Evolutionary conservation across 2,888 invertebrate species (phyloP).

Genomic region (Trichogramma evanescens): DNA sequence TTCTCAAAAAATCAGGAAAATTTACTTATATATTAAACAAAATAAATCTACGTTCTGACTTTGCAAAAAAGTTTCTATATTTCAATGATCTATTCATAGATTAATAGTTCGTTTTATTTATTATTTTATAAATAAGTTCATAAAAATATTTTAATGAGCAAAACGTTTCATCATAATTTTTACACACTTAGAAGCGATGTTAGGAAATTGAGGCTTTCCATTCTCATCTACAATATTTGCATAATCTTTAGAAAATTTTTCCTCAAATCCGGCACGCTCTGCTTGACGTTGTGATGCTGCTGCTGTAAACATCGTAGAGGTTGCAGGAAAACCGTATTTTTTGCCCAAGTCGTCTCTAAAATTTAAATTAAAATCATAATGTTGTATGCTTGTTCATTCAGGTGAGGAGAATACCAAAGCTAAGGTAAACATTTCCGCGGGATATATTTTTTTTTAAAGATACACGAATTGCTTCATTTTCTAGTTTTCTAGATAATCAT

Average conservation of each 20-base stretch:
- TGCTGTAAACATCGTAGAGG: constrained; percentile 32
- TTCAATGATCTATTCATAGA: too few species aligned
- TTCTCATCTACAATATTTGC: constrained; percentile 19
- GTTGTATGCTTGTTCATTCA: too few species aligned
- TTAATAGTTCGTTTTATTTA: not conserved
- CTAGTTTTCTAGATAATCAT: too few species aligned
- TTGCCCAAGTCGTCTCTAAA: constrained; percentile 23
- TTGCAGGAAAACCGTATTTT: constrained; percentile 25
- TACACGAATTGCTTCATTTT: too few species aligned
- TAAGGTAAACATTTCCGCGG: too few species aligned
- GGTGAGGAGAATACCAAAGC: too few species aligned
- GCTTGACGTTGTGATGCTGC: constrained; percentile 31
- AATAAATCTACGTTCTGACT: too few species aligned
- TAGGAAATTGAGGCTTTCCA: constrained; percentile 19
- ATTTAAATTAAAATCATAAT: not conserved
- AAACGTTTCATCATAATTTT: constrained; percentile 20
- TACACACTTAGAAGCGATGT: constrained; percentile 7
- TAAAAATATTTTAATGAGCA: not conserved
- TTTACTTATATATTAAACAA: too few species aligned
- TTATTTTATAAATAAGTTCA: not conserved
- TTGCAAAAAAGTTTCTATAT: too few species aligned
- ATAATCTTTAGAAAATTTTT: constrained; percentile 14
- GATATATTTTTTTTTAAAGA: too few species aligned
- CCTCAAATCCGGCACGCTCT: constrained; percentile 29
- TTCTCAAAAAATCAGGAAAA: too few species aligned